phyloP scores from a whole-genome alignment of 2,797 vertebrate genomes.

The Loris lydekkerianus region DNA sequence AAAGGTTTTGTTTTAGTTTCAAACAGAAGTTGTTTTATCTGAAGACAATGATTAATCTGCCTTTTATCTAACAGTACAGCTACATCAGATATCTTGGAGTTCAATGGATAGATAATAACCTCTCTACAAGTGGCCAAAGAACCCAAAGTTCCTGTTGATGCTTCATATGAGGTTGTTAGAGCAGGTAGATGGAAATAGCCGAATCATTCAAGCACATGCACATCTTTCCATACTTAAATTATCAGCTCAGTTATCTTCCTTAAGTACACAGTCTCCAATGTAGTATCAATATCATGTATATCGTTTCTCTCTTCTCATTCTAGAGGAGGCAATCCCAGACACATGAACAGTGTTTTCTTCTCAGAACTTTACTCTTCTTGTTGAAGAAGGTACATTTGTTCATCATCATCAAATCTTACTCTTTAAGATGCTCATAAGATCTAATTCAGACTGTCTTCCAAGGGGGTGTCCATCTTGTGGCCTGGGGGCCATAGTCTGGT shows the following conservation, averaged over 20 bases:
- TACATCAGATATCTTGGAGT: neutral
- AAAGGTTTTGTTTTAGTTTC: neutral
- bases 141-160: neutral
- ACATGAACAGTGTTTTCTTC: neutral
- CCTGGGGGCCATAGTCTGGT: too few relatives aligned
- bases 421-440: neutral
- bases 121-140: neutral
- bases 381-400: neutral
- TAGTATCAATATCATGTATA: neutral
- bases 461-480: too few relatives aligned
- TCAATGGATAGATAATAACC: neutral
- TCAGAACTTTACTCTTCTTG: neutral
- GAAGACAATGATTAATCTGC: neutral
- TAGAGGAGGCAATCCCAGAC: neutral
- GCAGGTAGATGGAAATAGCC: neutral
- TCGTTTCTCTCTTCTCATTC: slow-evolving; percentile 12
- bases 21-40: neutral
- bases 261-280: neutral
- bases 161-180: neutral
- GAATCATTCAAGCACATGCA: neutral
- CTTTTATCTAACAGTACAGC: neutral
- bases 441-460: neutral
- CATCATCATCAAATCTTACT: neutral
- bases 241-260: neutral
- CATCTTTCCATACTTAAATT: neutral